Base-by-base conservation (phyloP, 2,888 invertebrate genomes). In the Phlogophora meticulosa region DNA sequence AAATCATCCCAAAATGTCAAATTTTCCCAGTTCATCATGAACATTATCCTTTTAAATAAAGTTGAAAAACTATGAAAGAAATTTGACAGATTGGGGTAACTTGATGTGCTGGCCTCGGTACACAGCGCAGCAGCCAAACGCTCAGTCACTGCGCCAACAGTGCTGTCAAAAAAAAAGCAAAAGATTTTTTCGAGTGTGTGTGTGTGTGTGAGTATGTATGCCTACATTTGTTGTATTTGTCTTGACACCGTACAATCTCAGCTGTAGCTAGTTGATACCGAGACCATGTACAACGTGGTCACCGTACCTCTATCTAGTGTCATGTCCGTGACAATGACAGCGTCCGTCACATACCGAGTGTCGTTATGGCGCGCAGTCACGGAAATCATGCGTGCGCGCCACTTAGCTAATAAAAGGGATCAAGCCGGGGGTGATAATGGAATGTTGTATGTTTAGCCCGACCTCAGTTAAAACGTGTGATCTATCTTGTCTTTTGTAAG, bases 321-420 rank as follows among this genome's bases (percentile, higher is more conserved):
- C 17, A 60, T 66, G 60, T 60, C 73, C 73, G 76, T 83, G 77
- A 84, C 87, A 86, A 83, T 85, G 80, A 88, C 91, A 91, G 88
- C 89, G 89, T 80, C 87, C 90, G 91, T 93, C 91, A 91, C 82
- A 79, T 83, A 87, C 85, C 87, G 83, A 80, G 76, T 80, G 85
- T 66, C 76, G 78, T 88, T 87, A 91, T 86, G 77, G 85, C 81
- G 68, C 20, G 38, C 60, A 76, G 84, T 81, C 89, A 89, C 88
- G 88, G 76, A 75, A 82, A 57, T 40, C 53, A 79, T 76, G 80
- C 84, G 76, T 78, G 71, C 60, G 80, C 71, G 76, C 55, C 73
- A 80, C 72, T 81, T 79, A 78, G 59, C 70, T 81, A 78, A 78
- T 83, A 83, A 78, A 72, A 59, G 82, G 72, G 68, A 72, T 52